These are phyloP conservation scores for Deilephila porcellus DNA, from an alignment of 2,888 invertebrate genomes.

Conservation along the genomic window DNA sequence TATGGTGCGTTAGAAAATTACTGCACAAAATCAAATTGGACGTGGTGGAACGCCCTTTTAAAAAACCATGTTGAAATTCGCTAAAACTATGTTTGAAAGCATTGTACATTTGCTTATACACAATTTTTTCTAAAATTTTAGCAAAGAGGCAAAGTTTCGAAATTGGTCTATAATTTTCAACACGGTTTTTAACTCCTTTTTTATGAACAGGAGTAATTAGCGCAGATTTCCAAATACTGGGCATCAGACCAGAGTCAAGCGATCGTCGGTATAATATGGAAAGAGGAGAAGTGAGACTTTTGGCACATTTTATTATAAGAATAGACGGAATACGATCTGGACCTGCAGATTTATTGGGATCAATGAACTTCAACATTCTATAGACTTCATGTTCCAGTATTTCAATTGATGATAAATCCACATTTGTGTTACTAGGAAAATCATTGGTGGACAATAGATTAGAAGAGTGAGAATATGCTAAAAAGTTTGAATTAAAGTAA, in stretches of 20 bases:
- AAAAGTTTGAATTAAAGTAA: no score
- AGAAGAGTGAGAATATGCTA: no score
- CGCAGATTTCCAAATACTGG: neutral
- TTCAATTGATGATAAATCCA: no score
- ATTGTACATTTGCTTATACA: conserved; percentile 21
- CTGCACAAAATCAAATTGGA: conserved; percentile 20
- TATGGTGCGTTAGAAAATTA: conserved; percentile 21
- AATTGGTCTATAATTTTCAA: neutral
- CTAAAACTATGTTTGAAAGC: conserved; percentile 22
- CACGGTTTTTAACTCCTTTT: neutral
- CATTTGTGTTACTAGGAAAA: no score
- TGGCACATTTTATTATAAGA: neutral
- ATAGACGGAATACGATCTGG: neutral
- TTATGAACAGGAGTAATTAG: neutral
- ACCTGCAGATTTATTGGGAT: neutral
- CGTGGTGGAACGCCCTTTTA: conserved; percentile 29
- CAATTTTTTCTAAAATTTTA: conserved; percentile 27
- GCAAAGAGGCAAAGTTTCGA: neutral
- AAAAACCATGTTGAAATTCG: conserved; percentile 29
- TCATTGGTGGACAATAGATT: no score
- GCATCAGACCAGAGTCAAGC: neutral
- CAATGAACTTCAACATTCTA: neutral
- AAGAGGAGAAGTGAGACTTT: neutral
- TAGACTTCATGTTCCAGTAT: neutral
- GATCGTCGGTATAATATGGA: no score